Conservation (phyloP, 1,140 invertebrate species). For the Drosophila pseudoananassae region DNA sequence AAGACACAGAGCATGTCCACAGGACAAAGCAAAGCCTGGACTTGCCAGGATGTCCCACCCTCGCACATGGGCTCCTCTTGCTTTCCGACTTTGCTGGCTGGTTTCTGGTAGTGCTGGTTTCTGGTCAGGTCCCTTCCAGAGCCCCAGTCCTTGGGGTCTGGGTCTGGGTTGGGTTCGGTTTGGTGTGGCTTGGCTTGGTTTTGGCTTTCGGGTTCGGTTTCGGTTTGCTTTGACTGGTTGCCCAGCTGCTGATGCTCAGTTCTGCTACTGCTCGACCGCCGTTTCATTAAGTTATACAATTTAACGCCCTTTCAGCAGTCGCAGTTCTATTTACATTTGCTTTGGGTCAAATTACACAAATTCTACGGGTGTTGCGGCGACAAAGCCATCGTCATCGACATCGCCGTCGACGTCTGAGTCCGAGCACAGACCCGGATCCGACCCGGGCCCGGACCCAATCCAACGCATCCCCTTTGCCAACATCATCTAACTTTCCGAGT, state of each 20-base stretch:
- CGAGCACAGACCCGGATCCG: neutral
- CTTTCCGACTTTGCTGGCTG: constrained; percentile 76
- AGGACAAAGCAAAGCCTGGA: constrained; percentile 45
- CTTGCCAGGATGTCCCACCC: constrained; percentile 37
- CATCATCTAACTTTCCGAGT: constrained; percentile 46
- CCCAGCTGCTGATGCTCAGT: constrained; percentile 32
- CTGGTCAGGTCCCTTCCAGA: constrained; percentile 71
- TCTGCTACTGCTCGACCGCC: constrained; percentile 30
- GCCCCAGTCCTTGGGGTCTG: constrained; percentile 33
- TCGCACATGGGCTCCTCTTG: constrained; percentile 42
- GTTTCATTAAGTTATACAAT: constrained; percentile 83
- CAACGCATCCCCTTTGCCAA: neutral
- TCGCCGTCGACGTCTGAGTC: constrained; percentile 42
- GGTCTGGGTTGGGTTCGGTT: neutral
- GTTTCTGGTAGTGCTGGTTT: constrained; percentile 56
- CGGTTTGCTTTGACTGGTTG: constrained; percentile 75
- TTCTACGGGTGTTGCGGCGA: constrained; percentile 81
- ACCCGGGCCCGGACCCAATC: neutral
- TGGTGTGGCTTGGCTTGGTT: constrained; percentile 36
- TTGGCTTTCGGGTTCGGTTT: constrained; percentile 36
- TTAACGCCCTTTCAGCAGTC: constrained; percentile 81
- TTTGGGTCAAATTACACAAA: constrained; percentile 83
- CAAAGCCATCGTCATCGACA: constrained; percentile 73
- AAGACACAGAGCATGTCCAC: neutral
- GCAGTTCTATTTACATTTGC: constrained; percentile 81